Evolutionary conservation across 2,113 vertebrate genomes (phyloP), one percentile per base, ranked within the genome.

Genomic region (Triplophysa tibetana): DNA sequence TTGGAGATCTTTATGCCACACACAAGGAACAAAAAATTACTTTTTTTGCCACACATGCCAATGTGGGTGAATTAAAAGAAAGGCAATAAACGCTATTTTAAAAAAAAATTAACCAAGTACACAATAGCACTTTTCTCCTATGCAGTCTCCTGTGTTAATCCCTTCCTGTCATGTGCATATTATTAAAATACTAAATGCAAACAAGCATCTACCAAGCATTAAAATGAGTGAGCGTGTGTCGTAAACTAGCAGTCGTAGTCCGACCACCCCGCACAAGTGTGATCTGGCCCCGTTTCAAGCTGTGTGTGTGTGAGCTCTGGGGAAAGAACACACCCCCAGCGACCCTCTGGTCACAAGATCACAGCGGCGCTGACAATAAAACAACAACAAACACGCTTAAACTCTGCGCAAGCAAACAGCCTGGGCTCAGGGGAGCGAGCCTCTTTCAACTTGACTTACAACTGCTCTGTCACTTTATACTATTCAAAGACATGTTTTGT

Each of bases 311-410:
- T 52, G 78, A 70, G 33, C 80, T 81, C 48, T 81, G 77, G 83
- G 76, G 85, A 62, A 82, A 73, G 85, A 43, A 87, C 70, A 83
- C 74, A 66, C 62, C n/a, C 69, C 17, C 58, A 58, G 60, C 38
- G 86, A 84, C 79, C 52, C 43, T 76, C 80, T 87, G 87, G 84
- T 84, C 83, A 81, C 73, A 79, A 88, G 86, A 87, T 87, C 80
- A 86, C 86, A 87, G 86, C 84, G 84, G 83, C 62, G 75, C n/a
- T 67, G 78, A 74, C 13, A 41, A 79, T 78, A 80, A 84, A 87
- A 85, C 85, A 89, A 88, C 82, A 60, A 83, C 67, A 78, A 70
- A 62, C 72, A 78, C 63, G 60, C 67, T 76, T 83, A 83, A 86
- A 68, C 54, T 24, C 74, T 9, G 45, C 26, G 1, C 74, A 54